phyloP scores from a whole-genome alignment of 2,888 invertebrate species.

The Cantharis flavilabris region DNA sequence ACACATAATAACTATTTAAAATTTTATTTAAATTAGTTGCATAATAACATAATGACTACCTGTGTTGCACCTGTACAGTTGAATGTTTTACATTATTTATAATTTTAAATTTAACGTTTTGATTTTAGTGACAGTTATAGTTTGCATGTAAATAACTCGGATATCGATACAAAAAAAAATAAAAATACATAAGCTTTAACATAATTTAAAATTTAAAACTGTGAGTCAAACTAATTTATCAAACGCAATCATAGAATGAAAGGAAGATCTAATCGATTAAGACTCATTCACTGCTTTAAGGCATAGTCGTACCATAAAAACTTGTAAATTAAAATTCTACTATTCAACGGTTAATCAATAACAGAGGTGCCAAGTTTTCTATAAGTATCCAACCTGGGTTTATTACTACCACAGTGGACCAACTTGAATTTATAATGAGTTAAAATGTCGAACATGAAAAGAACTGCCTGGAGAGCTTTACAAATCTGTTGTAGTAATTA shows the following conservation, averaged over 20 bases:
- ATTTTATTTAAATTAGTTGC: background rate
- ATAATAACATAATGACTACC: background rate
- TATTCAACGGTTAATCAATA: slow-evolving; percentile 46
- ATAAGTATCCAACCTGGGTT: slow-evolving; percentile 49
- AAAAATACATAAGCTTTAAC: background rate
- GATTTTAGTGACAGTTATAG: background rate
- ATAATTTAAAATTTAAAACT: background rate
- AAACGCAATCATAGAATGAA: background rate
- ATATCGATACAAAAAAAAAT: background rate
- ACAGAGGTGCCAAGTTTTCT: slow-evolving; percentile 50
- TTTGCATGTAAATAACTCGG: background rate
- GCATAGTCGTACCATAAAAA: slow-evolving; percentile 17
- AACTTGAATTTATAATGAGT: slow-evolving; percentile 36
- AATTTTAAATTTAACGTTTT: background rate
- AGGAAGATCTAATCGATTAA: background rate
- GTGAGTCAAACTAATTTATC: background rate
- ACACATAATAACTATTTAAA: background rate
- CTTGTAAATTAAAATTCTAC: slow-evolving; percentile 34
- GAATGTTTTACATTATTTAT: background rate
- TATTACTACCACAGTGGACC: slow-evolving; percentile 43
- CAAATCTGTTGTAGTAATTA: slow-evolving; percentile 51
- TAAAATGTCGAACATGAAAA: slow-evolving; percentile 18
- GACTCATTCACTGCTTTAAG: background rate
- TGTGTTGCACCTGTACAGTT: background rate
- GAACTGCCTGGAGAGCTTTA: slow-evolving; percentile 34